Conservation (phyloP, 2,888 invertebrate species). For the Drosophila demipolita region DNA sequence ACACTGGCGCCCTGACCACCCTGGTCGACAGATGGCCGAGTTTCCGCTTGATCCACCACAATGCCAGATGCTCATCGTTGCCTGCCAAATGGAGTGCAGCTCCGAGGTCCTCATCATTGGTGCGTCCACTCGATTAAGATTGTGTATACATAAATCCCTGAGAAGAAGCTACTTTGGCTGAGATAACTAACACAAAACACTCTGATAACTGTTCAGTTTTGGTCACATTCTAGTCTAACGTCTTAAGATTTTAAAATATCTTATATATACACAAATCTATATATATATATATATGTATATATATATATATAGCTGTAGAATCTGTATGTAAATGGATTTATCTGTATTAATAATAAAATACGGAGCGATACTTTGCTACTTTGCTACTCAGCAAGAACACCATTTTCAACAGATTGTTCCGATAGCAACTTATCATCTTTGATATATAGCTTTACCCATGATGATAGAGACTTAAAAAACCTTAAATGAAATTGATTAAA, state of each 20-base stretch:
- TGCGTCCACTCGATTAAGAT: slow-evolving; percentile 79
- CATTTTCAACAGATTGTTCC: background rate
- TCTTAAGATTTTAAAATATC: background rate
- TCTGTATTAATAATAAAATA: background rate
- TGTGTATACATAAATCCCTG: background rate
- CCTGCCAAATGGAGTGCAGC: slow-evolving; percentile 97
- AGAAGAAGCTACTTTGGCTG: background rate
- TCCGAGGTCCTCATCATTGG: slow-evolving; percentile 96
- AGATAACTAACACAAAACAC: background rate
- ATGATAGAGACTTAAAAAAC: background rate
- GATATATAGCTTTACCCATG: background rate
- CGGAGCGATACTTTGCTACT: background rate
- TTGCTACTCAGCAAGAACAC: background rate
- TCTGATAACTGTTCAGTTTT: background rate
- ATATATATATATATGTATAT: background rate
- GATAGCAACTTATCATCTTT: background rate
- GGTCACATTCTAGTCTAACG: background rate
- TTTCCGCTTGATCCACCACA: slow-evolving; percentile 99
- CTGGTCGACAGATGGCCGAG: slow-evolving; percentile 99
- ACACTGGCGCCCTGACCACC: slow-evolving; percentile 96
- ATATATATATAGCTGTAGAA: background rate
- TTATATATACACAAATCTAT: background rate
- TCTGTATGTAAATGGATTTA: background rate
- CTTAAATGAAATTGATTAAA: background rate
- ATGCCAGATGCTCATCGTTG: slow-evolving; percentile 98